These are phyloP conservation scores for Sparus aurata DNA, from an alignment of 2,797 vertebrate genomes.

Conservation along the genomic window DNA sequence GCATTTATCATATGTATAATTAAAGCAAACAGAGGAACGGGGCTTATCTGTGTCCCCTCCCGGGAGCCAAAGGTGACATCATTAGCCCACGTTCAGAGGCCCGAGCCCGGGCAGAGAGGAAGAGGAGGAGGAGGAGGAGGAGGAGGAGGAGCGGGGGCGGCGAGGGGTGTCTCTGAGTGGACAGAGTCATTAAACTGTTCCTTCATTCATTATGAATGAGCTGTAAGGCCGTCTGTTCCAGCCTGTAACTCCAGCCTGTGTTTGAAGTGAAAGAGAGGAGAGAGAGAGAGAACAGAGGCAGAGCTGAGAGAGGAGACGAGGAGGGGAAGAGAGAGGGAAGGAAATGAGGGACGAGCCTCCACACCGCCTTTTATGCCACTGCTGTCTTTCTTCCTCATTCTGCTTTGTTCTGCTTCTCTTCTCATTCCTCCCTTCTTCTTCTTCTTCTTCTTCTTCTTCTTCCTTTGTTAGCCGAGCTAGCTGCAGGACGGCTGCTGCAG, in stretches of 20 bases:
- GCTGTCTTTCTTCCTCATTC: neutral
- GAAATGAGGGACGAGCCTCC: slow-evolving; percentile 36
- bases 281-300: slow-evolving; percentile 39
- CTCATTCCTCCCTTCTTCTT: slow-evolving; percentile 7
- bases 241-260: slow-evolving; percentile 70
- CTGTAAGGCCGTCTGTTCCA: slow-evolving; percentile 69
- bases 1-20: slow-evolving; percentile 76
- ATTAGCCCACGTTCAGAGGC: slow-evolving; percentile 77
- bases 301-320: slow-evolving; percentile 29
- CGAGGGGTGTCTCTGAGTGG: slow-evolving; percentile 52
- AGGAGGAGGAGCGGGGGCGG: slow-evolving; percentile 21
- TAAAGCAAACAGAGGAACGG: slow-evolving; percentile 66
- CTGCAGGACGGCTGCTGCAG: neutral
- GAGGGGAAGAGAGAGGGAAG: slow-evolving; percentile 29
- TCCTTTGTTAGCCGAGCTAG: neutral
- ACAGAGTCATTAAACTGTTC: slow-evolving; percentile 77
- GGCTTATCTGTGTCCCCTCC: slow-evolving; percentile 41
- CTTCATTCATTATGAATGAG: slow-evolving; percentile 85
- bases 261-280: slow-evolving; percentile 73
- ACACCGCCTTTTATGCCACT: neutral
- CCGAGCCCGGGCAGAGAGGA: slow-evolving; percentile 31
- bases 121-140: slow-evolving; percentile 36
- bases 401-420: slow-evolving; percentile 13
- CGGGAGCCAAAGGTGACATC: slow-evolving; percentile 76
- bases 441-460: neutral